These are phyloP conservation scores for Magallana angulata DNA, from an alignment of 1,140 invertebrate species.

Conservation along the genomic window DNA sequence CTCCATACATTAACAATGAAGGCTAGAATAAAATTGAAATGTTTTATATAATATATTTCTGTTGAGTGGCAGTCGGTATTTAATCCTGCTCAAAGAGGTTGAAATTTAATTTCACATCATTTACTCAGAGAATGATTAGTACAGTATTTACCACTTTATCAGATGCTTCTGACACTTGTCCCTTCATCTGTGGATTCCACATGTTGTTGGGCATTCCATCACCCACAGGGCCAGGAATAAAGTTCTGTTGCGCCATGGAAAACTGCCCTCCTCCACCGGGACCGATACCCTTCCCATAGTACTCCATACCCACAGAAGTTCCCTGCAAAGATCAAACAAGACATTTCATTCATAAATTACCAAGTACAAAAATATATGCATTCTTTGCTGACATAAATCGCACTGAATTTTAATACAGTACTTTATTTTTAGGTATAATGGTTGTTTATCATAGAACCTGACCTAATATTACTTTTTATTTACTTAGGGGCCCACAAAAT, in stretches of 20 bases:
- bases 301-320: constrained; percentile 40
- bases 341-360: background rate
- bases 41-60: background rate
- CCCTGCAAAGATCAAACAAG: constrained; percentile 5
- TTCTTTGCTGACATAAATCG: background rate
- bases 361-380: background rate
- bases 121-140: no score
- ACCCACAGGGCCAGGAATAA: constrained; percentile 57
- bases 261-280: constrained; percentile 23
- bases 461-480: background rate
- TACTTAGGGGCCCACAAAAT: no score
- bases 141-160: constrained; percentile 58
- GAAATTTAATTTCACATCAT: background rate
- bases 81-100: background rate
- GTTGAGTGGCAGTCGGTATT: background rate
- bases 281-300: constrained; percentile 46
- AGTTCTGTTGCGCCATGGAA: constrained; percentile 42
- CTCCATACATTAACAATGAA: no score
- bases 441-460: no score
- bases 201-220: constrained; percentile 51
- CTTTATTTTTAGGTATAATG: background rate
- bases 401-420: background rate
- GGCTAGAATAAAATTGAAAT: no score
- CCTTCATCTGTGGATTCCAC: constrained; percentile 59
- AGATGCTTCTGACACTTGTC: constrained; percentile 55